Base-by-base conservation (phyloP, 2,888 invertebrate genomes). In the Drosophila pseudotalamancana region DNA sequence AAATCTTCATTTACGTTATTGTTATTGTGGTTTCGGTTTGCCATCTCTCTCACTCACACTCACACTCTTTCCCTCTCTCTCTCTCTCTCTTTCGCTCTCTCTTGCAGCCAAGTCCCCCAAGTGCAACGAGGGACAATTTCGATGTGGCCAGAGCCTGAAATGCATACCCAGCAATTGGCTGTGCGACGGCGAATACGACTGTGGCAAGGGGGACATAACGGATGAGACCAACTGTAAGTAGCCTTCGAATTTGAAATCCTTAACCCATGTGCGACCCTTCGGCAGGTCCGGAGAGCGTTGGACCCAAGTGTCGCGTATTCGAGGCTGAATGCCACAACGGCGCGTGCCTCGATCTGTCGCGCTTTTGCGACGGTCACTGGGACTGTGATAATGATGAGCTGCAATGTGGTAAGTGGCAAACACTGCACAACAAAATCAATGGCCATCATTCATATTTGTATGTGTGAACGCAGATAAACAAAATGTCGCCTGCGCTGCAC, bases 141-240 rank as follows among this genome's bases (percentile, higher is more conserved):
- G 94, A 67, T 97, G 97, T 91, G 92, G 91, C 63, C 91, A 92
- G 69, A 94, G 94, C 74, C 93, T 93, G 57, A 94, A 94, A 90
- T 97, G 96, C 92, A 93, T 97, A 87, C 95, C 96, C 70, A 92
- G 92, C 61, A 94, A 94, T 82, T 96, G 96, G 95, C 92, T 94
- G 72, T 96, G 96, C 92, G 96, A 96, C 91, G 95, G 95, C 48
- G 95, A 95, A 89, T 91, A 92, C 34, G 96, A 96, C 92, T 96
- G 96, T 91, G 95, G 95, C n/a, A 91, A 96, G 90, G 96, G 95
- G 86, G 95, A 96, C 90, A 93, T 93, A 81, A 94, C 94, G 45
- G 97, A 97, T 91, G 97, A 97, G 92, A 89, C 90, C 42, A 93
- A 95, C 90, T 97, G 96, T 91, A 95, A 95, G 90, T 88, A 76